phyloP scores from a whole-genome alignment of 1,140 invertebrate genomes.

The Triops cancriformis region DNA sequence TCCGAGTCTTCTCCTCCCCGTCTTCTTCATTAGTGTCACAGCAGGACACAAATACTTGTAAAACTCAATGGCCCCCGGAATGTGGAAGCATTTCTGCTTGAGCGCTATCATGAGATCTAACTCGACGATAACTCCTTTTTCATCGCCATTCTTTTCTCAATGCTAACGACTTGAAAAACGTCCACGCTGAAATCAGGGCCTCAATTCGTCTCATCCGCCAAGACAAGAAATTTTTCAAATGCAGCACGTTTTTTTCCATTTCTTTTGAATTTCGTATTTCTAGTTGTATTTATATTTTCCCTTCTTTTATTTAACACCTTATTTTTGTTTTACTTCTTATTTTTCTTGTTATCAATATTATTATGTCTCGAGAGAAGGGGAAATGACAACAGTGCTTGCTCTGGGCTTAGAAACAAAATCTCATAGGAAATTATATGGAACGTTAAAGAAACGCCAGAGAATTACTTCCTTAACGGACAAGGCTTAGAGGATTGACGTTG shows the following conservation, averaged over 20 bases:
- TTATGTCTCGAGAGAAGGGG: too few relatives aligned
- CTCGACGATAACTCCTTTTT: neutral
- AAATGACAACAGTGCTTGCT: too few relatives aligned
- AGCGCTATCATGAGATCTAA: neutral
- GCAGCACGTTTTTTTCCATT: too few relatives aligned
- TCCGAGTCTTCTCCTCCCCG: neutral
- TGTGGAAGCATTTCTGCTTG: neutral
- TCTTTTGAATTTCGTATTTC: too few relatives aligned
- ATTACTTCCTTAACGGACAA: neutral
- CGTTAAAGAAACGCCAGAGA: neutral
- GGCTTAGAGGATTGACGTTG: neutral
- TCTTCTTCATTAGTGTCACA: conserved; percentile 10
- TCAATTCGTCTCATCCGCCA: neutral
- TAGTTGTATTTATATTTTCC: too few relatives aligned
- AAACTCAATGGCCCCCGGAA: neutral
- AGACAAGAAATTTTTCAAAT: neutral
- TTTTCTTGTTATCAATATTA: neutral
- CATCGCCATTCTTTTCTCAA: neutral
- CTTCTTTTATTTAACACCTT: too few relatives aligned
- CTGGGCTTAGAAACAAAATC: neutral
- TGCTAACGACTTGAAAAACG: neutral
- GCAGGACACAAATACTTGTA: conserved; percentile 4
- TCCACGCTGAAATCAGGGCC: neutral
- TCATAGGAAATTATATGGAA: neutral
- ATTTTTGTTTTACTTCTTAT: neutral